Percentiles rank a stretch among this genome's conserved stretches.
phyloP scores from a whole-genome alignment of 2,888 invertebrate species.

The Megalurothrips usitatus region DNA sequence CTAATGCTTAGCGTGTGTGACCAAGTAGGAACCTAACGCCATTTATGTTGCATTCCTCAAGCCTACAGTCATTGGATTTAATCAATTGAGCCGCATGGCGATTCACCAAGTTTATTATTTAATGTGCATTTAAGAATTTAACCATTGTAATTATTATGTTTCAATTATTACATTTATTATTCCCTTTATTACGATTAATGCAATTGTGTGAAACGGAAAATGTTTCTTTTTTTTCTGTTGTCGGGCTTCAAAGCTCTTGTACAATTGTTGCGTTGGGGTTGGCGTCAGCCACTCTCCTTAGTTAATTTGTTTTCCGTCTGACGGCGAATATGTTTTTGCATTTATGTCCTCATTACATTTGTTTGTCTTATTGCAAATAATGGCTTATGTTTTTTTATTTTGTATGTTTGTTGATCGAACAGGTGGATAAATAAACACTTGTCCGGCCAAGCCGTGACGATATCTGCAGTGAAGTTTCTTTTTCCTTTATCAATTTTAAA shows the following conservation, averaged over 20 bases:
- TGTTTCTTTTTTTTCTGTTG: conserved; percentile 1
- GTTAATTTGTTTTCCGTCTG: conserved; percentile 23
- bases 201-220: conserved; percentile 13
- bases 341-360: conserved; percentile 25
- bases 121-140: conserved; percentile 18
- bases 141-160: conserved; percentile 21
- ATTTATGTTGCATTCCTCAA: background rate
- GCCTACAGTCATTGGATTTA: background rate
- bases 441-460: conserved; percentile 15
- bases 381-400: conserved; percentile 21
- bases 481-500: background rate
- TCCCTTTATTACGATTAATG: background rate
- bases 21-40: too few relatives aligned
- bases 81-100: background rate
- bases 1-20: too few relatives aligned
- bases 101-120: background rate
- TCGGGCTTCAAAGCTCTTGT: background rate
- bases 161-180: conserved; percentile 9
- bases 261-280: background rate
- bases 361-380: conserved; percentile 12
- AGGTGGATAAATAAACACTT: background rate
- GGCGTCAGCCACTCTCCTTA: background rate
- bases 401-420: conserved; percentile 24
- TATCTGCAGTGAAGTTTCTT: background rate
- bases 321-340: conserved; percentile 23